These are phyloP conservation scores for Silurus meridionalis DNA, from an alignment of 2,113 vertebrate genomes.

Conservation along the genomic window DNA sequence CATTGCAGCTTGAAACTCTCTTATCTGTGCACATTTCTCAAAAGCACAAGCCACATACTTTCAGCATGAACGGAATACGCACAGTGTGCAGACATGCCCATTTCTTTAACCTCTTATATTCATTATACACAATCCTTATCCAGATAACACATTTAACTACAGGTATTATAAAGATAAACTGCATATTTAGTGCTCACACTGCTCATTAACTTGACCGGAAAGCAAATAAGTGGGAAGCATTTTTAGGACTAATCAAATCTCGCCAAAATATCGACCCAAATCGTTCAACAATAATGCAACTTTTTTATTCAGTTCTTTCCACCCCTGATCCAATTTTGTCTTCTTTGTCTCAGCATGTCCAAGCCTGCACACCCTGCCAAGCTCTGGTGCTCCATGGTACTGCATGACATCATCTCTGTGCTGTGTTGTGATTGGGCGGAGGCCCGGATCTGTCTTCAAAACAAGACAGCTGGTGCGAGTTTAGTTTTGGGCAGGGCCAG, in stretches of 20 bases:
- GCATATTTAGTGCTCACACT: background rate
- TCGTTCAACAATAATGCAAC: background rate
- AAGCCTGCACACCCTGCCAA: slow-evolving; percentile 50
- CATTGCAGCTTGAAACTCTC: background rate
- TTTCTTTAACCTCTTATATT: background rate
- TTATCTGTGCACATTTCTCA: background rate
- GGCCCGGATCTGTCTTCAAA: slow-evolving; percentile 43
- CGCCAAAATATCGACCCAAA: background rate
- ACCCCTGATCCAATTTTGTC: background rate
- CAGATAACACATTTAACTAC: no score
- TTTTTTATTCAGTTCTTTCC: background rate
- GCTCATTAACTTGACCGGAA: background rate
- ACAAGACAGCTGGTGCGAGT: slow-evolving; percentile 50
- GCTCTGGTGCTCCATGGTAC: slow-evolving; percentile 48
- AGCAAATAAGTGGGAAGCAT: background rate
- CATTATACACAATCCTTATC: background rate
- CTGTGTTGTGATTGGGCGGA: slow-evolving; percentile 44
- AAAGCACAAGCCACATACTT: background rate
- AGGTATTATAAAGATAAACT: background rate
- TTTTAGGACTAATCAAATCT: background rate
- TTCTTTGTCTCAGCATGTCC: slow-evolving; percentile 48
- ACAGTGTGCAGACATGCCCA: background rate
- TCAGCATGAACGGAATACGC: background rate
- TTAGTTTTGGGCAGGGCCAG: slow-evolving; percentile 29
- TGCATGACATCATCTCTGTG: slow-evolving; percentile 61